Evolutionary conservation across 2,888 invertebrate species (phyloP), one percentile per base, ranked within the genome.

Genomic region (Melikaiella ostensackeni): DNA sequence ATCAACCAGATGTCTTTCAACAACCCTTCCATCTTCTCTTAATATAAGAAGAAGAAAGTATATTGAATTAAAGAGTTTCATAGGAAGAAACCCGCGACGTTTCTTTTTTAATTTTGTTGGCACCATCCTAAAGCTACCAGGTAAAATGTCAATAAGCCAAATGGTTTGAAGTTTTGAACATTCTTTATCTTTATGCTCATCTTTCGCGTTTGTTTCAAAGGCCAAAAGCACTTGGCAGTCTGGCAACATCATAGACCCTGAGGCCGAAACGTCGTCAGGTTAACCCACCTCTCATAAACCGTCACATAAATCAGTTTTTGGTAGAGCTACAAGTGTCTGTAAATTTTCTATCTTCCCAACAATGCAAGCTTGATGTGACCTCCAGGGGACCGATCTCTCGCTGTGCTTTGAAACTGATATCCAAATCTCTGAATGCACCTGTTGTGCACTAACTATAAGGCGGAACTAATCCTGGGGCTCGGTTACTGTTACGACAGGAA

Each of bases 351-450:
- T 59, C 59, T 19, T 21, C 2, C 38, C 77, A 80, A 87, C 82
- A 88, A 88, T 88, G 63, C 76, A 35, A 42, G 66, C 81, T 35
- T 80, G 81, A 86, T 84, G 82, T 70, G 74, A 76, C 75, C 75
- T 61, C 30, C 63, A 74, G 35, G 21, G 73, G 79, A 81, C 50
- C 6, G 73, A 59, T 77, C 77, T 78, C 77, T 82, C 33, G 74
- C 77, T 70, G 75, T 74, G 82, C 84, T 85, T 86, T 82, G 86
- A 86, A 87, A 88, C 83, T 79, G 82, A 87, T 86, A 88, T 81
- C 81, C 80, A 77, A 74, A 81, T 50, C 57, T 61, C 75, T 50
- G 55, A 46, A 63, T 77, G 75, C 81, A 86, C 83, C 82, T 84
- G 80, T 81, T 79, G 13, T 16, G 27, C 59, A 59, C 27, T 59